These are phyloP conservation scores for Lipophrys pholis DNA, from an alignment of 2,113 vertebrate genomes.

Conservation along the genomic window DNA sequence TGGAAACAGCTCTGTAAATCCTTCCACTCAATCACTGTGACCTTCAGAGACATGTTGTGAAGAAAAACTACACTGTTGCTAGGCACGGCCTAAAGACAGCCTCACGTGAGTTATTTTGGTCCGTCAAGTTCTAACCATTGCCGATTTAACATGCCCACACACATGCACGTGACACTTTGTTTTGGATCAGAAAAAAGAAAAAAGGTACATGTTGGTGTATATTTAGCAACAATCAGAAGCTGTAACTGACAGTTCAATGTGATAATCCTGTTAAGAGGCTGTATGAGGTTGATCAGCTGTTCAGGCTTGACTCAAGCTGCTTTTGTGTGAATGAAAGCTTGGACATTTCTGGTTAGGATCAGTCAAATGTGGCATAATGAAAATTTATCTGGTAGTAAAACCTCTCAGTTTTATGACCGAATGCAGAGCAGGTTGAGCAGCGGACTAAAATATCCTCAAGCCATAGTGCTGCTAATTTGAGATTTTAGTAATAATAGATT, in stretches of 20 bases:
- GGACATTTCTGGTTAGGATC: background rate
- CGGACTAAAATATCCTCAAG: conserved; percentile 1
- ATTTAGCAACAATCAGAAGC: background rate
- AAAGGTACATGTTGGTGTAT: background rate
- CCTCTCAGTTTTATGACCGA: conserved; percentile 11
- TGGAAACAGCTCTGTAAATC: conserved; percentile 76
- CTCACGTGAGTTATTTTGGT: conserved; percentile 75
- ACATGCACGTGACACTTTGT: background rate
- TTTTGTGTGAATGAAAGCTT: conserved; percentile 4
- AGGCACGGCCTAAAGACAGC: conserved; percentile 48
- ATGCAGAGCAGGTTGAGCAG: conserved; percentile 18
- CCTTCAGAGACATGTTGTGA: conserved; percentile 71
- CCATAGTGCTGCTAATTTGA: conserved; percentile 8
- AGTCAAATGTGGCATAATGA: background rate
- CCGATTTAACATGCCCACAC: conserved; percentile 31
- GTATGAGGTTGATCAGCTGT: background rate
- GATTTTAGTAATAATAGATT: conserved; percentile 30
- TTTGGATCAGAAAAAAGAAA: background rate
- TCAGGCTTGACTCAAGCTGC: background rate
- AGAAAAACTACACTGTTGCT: conserved; percentile 69
- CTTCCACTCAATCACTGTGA: conserved; percentile 64
- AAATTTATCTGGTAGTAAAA: conserved; percentile 12
- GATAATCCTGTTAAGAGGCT: background rate
- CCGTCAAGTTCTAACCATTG: conserved; percentile 28
- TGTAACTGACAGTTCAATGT: background rate